Base-by-base conservation (phyloP, 2,113 vertebrate genomes). In the Nesoenas mayeri region DNA sequence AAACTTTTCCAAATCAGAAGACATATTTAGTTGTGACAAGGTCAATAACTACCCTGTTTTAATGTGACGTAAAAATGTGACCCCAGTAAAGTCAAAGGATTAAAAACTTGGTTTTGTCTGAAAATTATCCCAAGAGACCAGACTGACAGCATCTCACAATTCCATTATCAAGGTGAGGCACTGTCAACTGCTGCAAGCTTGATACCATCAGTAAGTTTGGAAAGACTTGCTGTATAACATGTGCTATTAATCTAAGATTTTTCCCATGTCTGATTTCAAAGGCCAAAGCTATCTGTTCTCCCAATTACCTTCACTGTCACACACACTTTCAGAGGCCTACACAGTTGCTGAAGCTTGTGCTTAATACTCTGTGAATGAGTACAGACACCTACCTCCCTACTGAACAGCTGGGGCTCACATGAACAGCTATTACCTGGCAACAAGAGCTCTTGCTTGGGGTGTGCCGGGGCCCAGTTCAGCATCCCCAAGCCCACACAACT, bases 121-220 rank as follows among this genome's bases (percentile, higher is more conserved):
- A 34, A 42, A 79, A 61, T 28, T 20, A 87, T 44, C 9, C 61
- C 38, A 53, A 42, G 24, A 67, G 54, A 48, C 21, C n/a, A 60
- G 40, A 65, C 34, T 61, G 57, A 34, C 32, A 87, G 53, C 44
- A 56, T 21, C 21, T 74, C 54, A 48, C 40, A 65, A 28, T 19
- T 15, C 34, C 25, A 29, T n/a, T 70, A 70, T 22, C 36, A 42
- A 50, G 77, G 19, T 10, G 4, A 79, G 20, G 44, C 31, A 62
- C 8, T 36, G 42, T 47, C 53, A 50, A 22, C 54, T 71, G 34
- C 67, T 3, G 4, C 50, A 78, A 60, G n/a, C 44, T 74, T 0
- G 0, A 0, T 31, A 31, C 29, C 25, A 32, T 31, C 56, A 31
- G 17, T 25, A 36, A 38, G 3, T 2, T 44, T 25, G 44, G 26